phyloP scores from a whole-genome alignment of 2,888 invertebrate species.

The Napeogenes sylphis region DNA sequence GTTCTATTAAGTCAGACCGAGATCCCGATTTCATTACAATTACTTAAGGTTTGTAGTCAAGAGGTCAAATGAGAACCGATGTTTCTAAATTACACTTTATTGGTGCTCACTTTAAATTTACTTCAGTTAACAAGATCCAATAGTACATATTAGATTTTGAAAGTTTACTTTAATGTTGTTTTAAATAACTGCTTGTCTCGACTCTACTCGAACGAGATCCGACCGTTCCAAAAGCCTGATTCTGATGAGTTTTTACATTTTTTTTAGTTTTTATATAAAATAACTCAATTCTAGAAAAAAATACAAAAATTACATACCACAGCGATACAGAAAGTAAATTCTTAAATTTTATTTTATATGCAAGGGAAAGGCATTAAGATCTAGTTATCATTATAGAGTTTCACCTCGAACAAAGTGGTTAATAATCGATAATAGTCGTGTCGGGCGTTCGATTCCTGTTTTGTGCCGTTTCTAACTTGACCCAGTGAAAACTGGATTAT shows the following conservation, averaged over 20 bases:
- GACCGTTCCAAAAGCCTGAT: background rate
- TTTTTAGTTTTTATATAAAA: too few relatives aligned
- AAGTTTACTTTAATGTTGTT: slow-evolving; percentile 30
- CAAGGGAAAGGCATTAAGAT: slow-evolving; percentile 24
- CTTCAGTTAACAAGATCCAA: slow-evolving; percentile 31
- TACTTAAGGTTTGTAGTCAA: slow-evolving; percentile 23
- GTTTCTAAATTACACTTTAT: slow-evolving; percentile 29
- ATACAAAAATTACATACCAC: too few relatives aligned
- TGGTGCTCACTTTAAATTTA: slow-evolving; percentile 27
- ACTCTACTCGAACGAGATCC: slow-evolving; percentile 21
- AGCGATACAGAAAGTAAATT: too few relatives aligned
- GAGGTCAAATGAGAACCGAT: slow-evolving; percentile 30
- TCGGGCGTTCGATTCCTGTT: slow-evolving; percentile 53
- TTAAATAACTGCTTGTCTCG: slow-evolving; percentile 28
- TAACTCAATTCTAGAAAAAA: too few relatives aligned
- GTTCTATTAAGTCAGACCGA: slow-evolving; percentile 28
- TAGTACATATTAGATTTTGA: slow-evolving; percentile 31
- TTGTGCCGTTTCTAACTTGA: slow-evolving; percentile 58
- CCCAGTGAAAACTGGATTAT: slow-evolving; percentile 54
- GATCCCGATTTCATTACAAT: slow-evolving; percentile 31
- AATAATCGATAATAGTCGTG: slow-evolving; percentile 66
- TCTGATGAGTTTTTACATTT: too few relatives aligned
- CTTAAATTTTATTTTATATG: too few relatives aligned
- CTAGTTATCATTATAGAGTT: slow-evolving; percentile 40
- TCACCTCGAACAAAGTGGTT: slow-evolving; percentile 54